These are phyloP conservation scores for Cinclus cinclus DNA, from an alignment of 2,113 vertebrate genomes.

Conservation along the genomic window DNA sequence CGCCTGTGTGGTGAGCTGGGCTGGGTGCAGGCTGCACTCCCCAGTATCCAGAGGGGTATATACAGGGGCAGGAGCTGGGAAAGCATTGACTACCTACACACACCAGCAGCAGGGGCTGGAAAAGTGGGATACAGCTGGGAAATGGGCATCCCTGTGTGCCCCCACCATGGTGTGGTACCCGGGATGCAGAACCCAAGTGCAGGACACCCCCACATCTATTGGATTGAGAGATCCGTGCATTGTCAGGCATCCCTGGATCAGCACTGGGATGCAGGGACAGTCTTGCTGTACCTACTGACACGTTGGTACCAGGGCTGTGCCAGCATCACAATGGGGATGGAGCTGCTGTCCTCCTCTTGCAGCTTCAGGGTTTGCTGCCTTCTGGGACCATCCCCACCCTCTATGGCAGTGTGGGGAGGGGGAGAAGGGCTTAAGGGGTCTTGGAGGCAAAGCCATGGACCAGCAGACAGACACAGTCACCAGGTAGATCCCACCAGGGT, in stretches of 20 bases:
- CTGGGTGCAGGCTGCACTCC: neutral
- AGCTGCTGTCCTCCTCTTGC: neutral
- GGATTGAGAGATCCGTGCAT: neutral
- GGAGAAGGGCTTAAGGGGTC: neutral
- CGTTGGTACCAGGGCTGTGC: neutral
- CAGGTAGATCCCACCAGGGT: neutral
- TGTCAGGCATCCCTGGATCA: rapidly evolving
- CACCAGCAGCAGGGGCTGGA: neutral
- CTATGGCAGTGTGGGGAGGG: too few relatives aligned
- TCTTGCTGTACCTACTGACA: neutral
- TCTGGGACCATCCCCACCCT: neutral
- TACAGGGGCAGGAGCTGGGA: neutral
- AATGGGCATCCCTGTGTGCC: neutral
- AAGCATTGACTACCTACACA: neutral
- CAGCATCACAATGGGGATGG: rapidly evolving
- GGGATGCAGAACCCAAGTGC: neutral
- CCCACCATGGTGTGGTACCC: neutral
- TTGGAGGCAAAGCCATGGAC: neutral
- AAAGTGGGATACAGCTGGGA: neutral
- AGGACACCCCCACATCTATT: neutral
- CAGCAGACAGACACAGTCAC: neutral
- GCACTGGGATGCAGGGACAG: neutral
- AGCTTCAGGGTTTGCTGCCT: neutral
- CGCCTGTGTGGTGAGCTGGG: neutral
- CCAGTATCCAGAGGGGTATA: neutral